Evolutionary conservation across 2,888 invertebrate species (phyloP), one percentile per base, ranked within the genome.

Genomic region (Nemotelus pantherinus): DNA sequence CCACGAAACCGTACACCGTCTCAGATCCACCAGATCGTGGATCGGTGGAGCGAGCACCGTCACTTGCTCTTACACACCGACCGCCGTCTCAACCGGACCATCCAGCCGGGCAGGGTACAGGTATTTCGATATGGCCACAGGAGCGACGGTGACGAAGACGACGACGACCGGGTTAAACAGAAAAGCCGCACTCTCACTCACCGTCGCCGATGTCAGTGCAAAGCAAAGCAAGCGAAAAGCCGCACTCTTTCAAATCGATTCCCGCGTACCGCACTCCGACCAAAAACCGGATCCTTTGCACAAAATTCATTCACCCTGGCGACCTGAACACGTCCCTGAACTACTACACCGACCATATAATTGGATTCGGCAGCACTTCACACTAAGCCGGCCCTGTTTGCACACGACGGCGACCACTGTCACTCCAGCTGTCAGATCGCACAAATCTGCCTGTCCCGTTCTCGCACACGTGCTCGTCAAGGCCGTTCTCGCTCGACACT

Each of bases 401-500:
- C 57, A 3, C 57, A 9, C 4, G 9, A 5, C 68, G 39, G 9
- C 68, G n/a, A 41, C 53, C 70, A 48, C 70, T 70, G 70, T 53
- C 65, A 65, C 65, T 45, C 45, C 10, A 70, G 39, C 70, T 60
- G 60, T 48, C 50, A 74, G 48, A 60, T 50, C 55, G 3, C 50
- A 5, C 25, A 2, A 4, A 47, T 58, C 72, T 41, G 47, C 2
- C 39, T 25, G 63, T 74, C 74, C 25, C 63, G 4, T 10, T 74
- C 74, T 45, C 3, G 0, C 47, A n/a, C 74, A 60, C 74, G 74
- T 63, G 60, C 41, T 60, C 50, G 43, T 74, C 74, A 74, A 74
- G 74, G 74, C 41, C 74, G 60, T 74, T 72, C 74, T 74, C 74
- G 63, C 74, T 74, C 60, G 47, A 48, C 63, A 63, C 60, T 63